Evolutionary conservation across 2,888 invertebrate species (phyloP).

Genomic region (Sycophila texana): DNA sequence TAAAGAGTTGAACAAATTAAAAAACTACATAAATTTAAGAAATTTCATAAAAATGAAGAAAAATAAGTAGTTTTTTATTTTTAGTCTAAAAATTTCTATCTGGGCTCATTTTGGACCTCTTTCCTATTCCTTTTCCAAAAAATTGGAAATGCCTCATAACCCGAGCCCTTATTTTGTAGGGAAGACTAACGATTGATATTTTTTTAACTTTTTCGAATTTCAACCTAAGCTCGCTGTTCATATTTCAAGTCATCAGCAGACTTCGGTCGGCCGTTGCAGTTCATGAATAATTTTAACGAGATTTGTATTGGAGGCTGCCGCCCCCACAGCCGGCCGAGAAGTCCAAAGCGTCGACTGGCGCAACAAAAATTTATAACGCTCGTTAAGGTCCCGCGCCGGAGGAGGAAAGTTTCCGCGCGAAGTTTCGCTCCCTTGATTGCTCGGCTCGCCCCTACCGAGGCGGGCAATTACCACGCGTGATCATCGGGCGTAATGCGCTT

Average conservation of each 20-base stretch:
- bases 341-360: constrained; percentile 60
- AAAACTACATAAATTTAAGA: too few species aligned
- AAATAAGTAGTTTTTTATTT: too few species aligned
- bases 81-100: too few species aligned
- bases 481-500: constrained; percentile 34
- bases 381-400: constrained; percentile 63
- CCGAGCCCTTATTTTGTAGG: too few species aligned
- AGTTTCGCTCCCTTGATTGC: constrained; percentile 61
- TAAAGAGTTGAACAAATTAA: too few species aligned
- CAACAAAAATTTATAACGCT: constrained; percentile 71
- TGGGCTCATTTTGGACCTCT: too few species aligned
- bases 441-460: constrained; percentile 47
- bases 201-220: neutral
- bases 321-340: constrained; percentile 58
- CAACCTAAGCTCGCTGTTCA: neutral
- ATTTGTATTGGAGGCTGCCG: constrained; percentile 65
- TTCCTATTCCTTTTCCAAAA: too few species aligned
- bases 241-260: neutral
- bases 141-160: too few species aligned
- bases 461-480: constrained; percentile 54
- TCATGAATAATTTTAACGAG: constrained; percentile 72
- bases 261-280: constrained; percentile 47
- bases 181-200: too few species aligned
- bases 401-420: constrained; percentile 58
- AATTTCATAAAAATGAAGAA: too few species aligned